Base-by-base conservation (phyloP, 92 coral and sea anemone genomes). In the Meandrina meandrites region DNA sequence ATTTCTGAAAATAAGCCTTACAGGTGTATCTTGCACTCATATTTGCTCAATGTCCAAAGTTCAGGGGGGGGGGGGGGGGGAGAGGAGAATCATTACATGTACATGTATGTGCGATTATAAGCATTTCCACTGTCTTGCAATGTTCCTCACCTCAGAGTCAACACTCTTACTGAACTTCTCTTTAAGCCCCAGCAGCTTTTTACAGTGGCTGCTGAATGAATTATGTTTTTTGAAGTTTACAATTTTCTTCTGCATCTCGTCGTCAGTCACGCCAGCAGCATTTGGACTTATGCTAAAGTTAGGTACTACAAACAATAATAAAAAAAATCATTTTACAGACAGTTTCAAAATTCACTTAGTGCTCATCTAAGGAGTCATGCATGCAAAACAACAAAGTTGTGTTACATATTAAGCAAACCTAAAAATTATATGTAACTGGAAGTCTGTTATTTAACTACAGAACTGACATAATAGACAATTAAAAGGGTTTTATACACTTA, bases 191-290 rank as follows among this genome's bases (percentile, higher is more conserved):
- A 7, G 28, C 27, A 75, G 51, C 14, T 74, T 57, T 74, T 84
- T 84, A 58, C 80, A 74, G 36, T 84, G 80, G 80, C 72, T 54
- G 45, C 87, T 75, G 48, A 84, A 84, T 84, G 87, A 84, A 75
- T 84, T 17, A 30, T 34, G 74, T 27, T 84, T 84, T 34, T 58
- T 40, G 17, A 8, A 5, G 27, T 17, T 42, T 50, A 58, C 15
- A 73, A 74, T 37, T 76, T n/a, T 56, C 28, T 84, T 74, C n/a
- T 56, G 56, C 80, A 84, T 84, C 17, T 84, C 87, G 27, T 74
- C 72, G 15, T 54, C 80, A 11, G 72, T 83, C 79, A 73, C 87
- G 1, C 42, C 80, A 74, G 37, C 36, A 70, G 11, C 62, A 71
- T 82, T 74, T 40, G 80, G 27, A 22, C 56, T 73, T 14, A 57